Percentiles rank a stretch among this genome's conserved stretches.
These are phyloP conservation scores for Gyps fulvus DNA, from an alignment of 2,113 vertebrate species.

Conservation along the genomic window DNA sequence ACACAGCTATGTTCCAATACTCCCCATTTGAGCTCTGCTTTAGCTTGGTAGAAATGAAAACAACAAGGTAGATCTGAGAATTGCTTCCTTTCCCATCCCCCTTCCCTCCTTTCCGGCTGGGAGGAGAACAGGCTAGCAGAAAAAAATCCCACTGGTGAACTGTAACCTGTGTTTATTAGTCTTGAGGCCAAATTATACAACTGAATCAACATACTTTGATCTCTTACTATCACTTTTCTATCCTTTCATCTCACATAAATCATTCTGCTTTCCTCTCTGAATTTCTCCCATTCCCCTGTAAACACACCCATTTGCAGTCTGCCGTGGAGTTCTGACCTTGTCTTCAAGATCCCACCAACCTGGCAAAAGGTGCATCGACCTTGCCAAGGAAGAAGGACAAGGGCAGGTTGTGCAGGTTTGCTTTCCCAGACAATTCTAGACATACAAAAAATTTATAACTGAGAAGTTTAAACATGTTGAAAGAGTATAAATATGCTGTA, in stretches of 20 bases:
- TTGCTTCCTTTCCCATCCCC: background rate
- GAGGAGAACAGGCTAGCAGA: background rate
- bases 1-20: background rate
- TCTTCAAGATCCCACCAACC: background rate
- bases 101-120: background rate
- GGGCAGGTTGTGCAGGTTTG: conserved; percentile 1
- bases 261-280: background rate
- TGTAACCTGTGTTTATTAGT: background rate
- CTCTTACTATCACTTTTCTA: background rate
- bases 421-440: conserved; percentile 4
- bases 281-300: background rate
- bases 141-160: background rate
- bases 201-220: conserved; percentile 31
- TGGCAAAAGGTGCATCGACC: background rate
- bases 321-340: background rate
- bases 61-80: background rate
- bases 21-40: background rate
- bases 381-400: background rate
- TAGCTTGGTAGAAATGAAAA: background rate
- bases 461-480: conserved; percentile 11
- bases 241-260: background rate
- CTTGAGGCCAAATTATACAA: conserved; percentile 20
- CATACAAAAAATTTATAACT: background rate
- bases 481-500: background rate
- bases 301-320: background rate